Percentiles rank a stretch among this genome's conserved stretches.
These are phyloP conservation scores for Drosophila merina DNA, from an alignment of 2,888 invertebrate genomes.

Conservation along the genomic window DNA sequence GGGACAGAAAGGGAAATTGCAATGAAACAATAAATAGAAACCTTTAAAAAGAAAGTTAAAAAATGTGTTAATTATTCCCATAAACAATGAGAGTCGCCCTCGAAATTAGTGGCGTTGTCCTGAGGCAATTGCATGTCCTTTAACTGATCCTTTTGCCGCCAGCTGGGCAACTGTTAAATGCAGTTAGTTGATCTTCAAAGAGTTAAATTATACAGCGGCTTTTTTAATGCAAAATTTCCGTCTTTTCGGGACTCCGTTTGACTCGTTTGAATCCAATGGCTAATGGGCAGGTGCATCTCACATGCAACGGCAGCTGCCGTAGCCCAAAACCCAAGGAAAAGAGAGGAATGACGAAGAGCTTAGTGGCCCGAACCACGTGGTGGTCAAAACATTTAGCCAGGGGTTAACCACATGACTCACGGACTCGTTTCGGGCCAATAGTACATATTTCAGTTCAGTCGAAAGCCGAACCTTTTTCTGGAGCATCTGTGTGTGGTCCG, in stretches of 20 bases:
- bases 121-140: slow-evolving; percentile 51
- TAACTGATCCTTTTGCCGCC: slow-evolving; percentile 27
- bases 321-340: slow-evolving; percentile 11
- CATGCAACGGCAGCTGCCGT: slow-evolving; percentile 35
- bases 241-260: slow-evolving; percentile 49
- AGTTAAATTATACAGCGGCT: slow-evolving; percentile 74
- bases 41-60: neutral
- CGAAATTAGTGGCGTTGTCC: slow-evolving; percentile 17
- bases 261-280: slow-evolving; percentile 5
- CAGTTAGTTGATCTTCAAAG: slow-evolving; percentile 60
- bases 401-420: slow-evolving; percentile 40
- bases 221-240: slow-evolving; percentile 27
- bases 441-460: slow-evolving; percentile 5
- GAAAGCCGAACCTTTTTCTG: slow-evolving; percentile 14
- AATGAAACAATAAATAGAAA: neutral
- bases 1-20: neutral
- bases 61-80: neutral
- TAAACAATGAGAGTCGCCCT: slow-evolving; percentile 1
- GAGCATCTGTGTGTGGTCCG: slow-evolving; percentile 58
- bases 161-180: slow-evolving; percentile 71
- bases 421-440: slow-evolving; percentile 9
- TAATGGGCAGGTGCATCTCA: slow-evolving; percentile 62
- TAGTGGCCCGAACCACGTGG: slow-evolving; percentile 35
- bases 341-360: slow-evolving; percentile 23
- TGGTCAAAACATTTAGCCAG: slow-evolving; percentile 25